These are phyloP conservation scores for Acleris literana DNA, from an alignment of 2,888 invertebrate species.

Conservation along the genomic window DNA sequence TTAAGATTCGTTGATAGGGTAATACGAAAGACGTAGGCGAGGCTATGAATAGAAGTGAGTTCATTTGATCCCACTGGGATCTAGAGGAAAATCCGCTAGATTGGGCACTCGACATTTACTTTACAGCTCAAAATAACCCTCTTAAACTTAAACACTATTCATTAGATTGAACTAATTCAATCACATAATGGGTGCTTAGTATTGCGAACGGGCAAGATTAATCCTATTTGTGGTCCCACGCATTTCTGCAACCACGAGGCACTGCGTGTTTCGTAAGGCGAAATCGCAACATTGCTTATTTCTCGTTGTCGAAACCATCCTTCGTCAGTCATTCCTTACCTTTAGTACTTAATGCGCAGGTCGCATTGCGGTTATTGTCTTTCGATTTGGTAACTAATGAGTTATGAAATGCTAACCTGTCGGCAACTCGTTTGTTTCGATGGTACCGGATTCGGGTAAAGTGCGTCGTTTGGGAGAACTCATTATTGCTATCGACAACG, in stretches of 20 bases:
- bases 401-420: slow-evolving; percentile 32
- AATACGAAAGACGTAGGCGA: slow-evolving; percentile 10
- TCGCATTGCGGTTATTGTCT: slow-evolving; percentile 37
- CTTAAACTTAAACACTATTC: slow-evolving; percentile 35
- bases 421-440: slow-evolving; percentile 27
- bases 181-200: slow-evolving; percentile 46
- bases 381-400: slow-evolving; percentile 38
- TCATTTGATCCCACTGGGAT: slow-evolving; percentile 17
- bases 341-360: slow-evolving; percentile 52
- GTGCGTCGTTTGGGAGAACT: slow-evolving; percentile 25
- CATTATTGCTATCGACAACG: slow-evolving; percentile 25
- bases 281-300: slow-evolving; percentile 82
- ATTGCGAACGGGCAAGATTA: slow-evolving; percentile 67
- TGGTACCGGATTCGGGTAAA: slow-evolving; percentile 23
- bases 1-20: slow-evolving; percentile 10
- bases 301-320: slow-evolving; percentile 81
- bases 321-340: slow-evolving; percentile 75
- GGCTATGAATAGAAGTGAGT: slow-evolving; percentile 20
- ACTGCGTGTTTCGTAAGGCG: slow-evolving; percentile 76
- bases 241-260: slow-evolving; percentile 75
- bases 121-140: slow-evolving; percentile 30
- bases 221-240: slow-evolving; percentile 80
- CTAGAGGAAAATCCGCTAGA: slow-evolving; percentile 15
- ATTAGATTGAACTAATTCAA: slow-evolving; percentile 45
- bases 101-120: slow-evolving; percentile 11